Conservation (phyloP, 2,888 invertebrate species). For the Meiosimyza decipiens region DNA sequence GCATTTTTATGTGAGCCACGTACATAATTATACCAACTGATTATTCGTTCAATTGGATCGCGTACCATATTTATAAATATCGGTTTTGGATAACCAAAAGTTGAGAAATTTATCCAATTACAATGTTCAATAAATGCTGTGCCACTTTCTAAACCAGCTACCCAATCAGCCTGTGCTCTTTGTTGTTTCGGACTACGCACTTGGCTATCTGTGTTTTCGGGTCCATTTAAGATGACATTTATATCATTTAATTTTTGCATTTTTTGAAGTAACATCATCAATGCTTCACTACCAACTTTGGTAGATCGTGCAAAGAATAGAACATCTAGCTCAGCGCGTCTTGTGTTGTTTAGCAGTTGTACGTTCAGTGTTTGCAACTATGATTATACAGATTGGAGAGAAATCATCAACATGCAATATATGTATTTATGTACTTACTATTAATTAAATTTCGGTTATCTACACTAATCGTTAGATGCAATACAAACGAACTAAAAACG, state of each 20-base stretch:
- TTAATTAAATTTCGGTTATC: too few relatives aligned
- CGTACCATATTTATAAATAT: constrained; percentile 89
- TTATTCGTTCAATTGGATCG: constrained; percentile 88
- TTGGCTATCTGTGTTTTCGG: constrained; percentile 30
- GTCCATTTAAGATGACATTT: constrained; percentile 68
- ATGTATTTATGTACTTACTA: too few relatives aligned
- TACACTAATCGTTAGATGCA: too few relatives aligned
- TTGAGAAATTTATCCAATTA: constrained; percentile 86
- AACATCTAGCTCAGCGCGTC: constrained; percentile 75
- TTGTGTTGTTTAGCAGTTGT: constrained; percentile 80
- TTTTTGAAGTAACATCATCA: constrained; percentile 79
- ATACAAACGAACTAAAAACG: too few relatives aligned
- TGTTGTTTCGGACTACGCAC: constrained; percentile 76
- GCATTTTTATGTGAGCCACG: constrained; percentile 77
- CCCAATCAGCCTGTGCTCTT: constrained; percentile 75
- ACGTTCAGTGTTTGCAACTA: constrained; percentile 72
- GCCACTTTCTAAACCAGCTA: constrained; percentile 77
- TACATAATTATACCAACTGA: constrained; percentile 91
- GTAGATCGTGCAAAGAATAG: constrained; percentile 69
- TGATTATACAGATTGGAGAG: too few relatives aligned
- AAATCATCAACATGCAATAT: too few relatives aligned
- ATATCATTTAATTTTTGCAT: constrained; percentile 61
- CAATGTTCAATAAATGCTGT: constrained; percentile 87
- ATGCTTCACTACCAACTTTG: constrained; percentile 81
- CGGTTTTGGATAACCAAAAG: constrained; percentile 80